Evolutionary conservation across 2,113 vertebrate genomes (phyloP), one percentile per base, ranked within the genome.

Genomic region (Oreochromis spilurus): DNA sequence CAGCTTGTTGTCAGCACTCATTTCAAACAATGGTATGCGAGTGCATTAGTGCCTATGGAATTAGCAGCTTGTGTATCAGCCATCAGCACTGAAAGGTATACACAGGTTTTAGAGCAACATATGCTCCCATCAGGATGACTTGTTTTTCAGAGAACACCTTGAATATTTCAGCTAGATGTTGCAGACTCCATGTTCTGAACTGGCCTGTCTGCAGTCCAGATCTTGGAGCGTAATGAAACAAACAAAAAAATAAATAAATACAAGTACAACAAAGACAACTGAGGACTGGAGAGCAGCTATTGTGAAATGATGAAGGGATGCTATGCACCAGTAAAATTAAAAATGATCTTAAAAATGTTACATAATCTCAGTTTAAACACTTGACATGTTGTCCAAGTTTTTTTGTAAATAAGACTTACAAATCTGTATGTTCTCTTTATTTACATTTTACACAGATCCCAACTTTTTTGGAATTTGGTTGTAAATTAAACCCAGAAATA

Each of bases 1-100:
- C 4, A 65, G 60, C 1, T 2, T 65, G 0, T 65, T 36, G 36
- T 65, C 31, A 65, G 2, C 34, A n/a, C 60, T 65, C 60, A 38
- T 19, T 38, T n/a, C 60, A 65, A 65, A 65, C 60, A 38, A 65
- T 26, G n/a, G 0, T 70, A 70, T 45, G 1, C 0, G 10, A 26
- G 67, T 75, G 0, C 67, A 48, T 48, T 29, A 75, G 6, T 75
- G 0, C 14, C 21, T 17, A 29, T 75, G 40, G 24, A 17, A 75
- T 48, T 75, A 26, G 40, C 67, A 48, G 21, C 67, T 29, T 48
- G 40, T 2, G 45, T 13, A 72, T 2, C 38, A 2, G 38, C 40
- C 24, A 72, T 45, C 38, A 72, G 38, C 10, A 5, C 8, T 72
- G 38, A 10, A 45, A 72, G 40, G 8, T 45, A 26, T 4, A 26